phyloP scores from a whole-genome alignment of 1,140 invertebrate species.

The Eriocheir sinensis region DNA sequence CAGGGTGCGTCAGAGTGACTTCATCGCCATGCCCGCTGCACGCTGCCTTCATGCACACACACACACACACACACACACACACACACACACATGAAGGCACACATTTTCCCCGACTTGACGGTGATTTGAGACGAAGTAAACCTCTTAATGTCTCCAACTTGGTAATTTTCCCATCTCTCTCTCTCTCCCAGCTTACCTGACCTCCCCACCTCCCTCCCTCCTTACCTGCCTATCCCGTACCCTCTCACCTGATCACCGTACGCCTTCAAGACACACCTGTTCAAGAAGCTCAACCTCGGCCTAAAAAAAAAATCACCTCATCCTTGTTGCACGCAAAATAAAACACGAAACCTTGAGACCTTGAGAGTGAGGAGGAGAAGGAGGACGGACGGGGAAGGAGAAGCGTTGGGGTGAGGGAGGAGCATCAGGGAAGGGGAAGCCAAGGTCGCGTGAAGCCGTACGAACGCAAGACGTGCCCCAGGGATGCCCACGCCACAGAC shows the following conservation, averaged over 20 bases:
- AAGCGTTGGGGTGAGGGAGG: no score
- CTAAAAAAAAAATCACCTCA: background rate
- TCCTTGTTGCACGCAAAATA: background rate
- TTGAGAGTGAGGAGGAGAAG: background rate
- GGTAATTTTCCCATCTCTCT: background rate
- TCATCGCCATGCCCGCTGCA: no score
- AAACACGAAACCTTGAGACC: background rate
- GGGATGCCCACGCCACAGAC: background rate
- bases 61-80: conserved; percentile 17
- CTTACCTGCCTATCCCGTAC: no score
- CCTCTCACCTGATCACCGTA: background rate
- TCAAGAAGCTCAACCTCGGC: background rate
- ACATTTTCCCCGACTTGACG: background rate
- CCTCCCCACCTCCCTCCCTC: background rate
- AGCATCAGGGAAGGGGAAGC: background rate
- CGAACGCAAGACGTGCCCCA: background rate
- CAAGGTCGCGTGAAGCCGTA: background rate
- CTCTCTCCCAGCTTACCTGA: background rate
- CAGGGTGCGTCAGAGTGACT: no score
- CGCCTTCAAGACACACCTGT: background rate
- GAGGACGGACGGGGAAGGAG: background rate
- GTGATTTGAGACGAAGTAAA: background rate
- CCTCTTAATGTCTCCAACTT: background rate
- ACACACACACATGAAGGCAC: background rate
- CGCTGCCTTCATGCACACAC: background rate